A percentile compares a stretch with the other conserved stretches of the same genome.
Evolutionary conservation across 2,113 vertebrate genomes (phyloP).

Genomic region (Orthonyx spaldingii): DNA sequence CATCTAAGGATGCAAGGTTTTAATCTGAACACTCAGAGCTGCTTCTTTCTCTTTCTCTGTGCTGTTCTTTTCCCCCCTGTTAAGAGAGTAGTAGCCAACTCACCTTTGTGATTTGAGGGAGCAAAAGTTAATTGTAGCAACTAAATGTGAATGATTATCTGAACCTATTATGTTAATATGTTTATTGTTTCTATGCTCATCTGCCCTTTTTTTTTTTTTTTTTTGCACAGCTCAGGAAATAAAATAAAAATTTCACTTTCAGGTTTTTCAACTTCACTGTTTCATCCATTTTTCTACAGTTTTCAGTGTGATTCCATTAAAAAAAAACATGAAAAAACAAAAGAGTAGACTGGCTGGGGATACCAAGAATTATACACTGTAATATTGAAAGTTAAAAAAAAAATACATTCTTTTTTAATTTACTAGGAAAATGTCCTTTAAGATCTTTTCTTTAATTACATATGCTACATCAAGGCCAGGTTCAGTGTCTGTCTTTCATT

Average conservation of each 20-base stretch:
- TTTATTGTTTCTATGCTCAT: not conserved
- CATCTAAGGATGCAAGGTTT: not conserved
- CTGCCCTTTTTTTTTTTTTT: not conserved
- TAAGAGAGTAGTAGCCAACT: not conserved
- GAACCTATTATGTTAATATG: not conserved
- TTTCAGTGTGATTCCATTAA: not conserved
- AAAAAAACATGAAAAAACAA: not conserved
- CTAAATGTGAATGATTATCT: not conserved
- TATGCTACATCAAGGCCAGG: not conserved
- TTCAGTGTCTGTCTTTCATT: conserved; percentile 22
- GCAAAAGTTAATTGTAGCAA: not conserved
- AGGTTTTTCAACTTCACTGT: not conserved
- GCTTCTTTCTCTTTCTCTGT: not conserved
- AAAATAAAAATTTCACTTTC: not conserved
- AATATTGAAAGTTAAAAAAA: not conserved
- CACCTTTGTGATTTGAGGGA: not conserved
- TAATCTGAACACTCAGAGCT: not conserved
- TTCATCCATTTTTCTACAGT: not conserved
- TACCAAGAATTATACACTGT: not conserved
- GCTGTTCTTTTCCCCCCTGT: rapidly evolving
- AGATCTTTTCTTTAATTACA: not conserved
- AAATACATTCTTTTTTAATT: not conserved
- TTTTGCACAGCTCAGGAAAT: not conserved
- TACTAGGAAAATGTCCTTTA: not conserved
- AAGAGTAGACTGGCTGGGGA: not conserved